Conservation (phyloP, 2,113 vertebrate genomes). For the Martes martes region DNA sequence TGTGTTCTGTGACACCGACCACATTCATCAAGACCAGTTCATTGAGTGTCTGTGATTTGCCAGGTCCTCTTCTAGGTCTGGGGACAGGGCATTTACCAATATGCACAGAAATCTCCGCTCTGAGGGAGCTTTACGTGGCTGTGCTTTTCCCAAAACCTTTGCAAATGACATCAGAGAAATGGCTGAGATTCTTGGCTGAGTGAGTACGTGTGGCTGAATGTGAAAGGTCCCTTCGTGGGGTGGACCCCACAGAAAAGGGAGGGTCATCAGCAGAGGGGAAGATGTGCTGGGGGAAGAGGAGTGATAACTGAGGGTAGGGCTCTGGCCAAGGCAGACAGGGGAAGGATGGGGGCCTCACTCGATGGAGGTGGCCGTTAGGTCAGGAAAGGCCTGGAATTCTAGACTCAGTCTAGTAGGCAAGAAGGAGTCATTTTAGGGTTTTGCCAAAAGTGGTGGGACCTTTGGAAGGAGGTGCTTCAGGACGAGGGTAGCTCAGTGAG, state of each 20-base stretch:
- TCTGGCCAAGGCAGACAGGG: neutral
- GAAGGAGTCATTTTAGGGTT: neutral
- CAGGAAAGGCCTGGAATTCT: neutral
- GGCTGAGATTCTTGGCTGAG: neutral
- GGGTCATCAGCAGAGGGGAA: neutral
- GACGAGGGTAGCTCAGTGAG: neutral
- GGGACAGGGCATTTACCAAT: neutral
- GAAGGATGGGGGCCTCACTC: neutral
- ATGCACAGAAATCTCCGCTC: neutral
- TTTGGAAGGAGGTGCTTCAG: neutral
- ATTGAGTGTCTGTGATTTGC: neutral
- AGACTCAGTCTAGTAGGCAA: neutral
- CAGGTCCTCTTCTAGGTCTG: neutral
- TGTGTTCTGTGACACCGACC: neutral
- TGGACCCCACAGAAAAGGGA: neutral
- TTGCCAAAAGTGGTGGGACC: neutral
- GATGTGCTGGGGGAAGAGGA: neutral
- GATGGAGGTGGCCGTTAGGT: neutral
- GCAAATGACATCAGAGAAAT: neutral
- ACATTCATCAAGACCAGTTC: neutral
- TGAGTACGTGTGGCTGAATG: neutral
- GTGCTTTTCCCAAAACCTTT: neutral
- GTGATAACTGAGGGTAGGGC: neutral
- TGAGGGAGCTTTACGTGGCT: fast-evolving
- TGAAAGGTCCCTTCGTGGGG: neutral